Conservation (phyloP, 2,113 vertebrate genomes). For the Sinocyclocheilus anshuiensis region DNA sequence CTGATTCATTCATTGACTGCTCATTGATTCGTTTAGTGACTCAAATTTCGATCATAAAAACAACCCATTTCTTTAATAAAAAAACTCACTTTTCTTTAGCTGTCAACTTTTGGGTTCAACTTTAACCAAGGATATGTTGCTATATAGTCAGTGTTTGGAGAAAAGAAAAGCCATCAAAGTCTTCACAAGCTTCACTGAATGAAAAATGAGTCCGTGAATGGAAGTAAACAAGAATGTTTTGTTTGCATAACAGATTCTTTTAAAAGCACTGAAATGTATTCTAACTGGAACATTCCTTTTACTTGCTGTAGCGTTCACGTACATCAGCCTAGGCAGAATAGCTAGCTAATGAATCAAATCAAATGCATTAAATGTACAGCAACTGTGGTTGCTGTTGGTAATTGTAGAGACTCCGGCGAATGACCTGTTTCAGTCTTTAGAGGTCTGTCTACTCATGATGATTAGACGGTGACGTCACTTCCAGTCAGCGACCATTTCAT, state of each 20-base stretch:
- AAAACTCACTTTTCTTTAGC: too few relatives aligned
- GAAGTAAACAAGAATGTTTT: not conserved
- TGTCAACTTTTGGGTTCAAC: not conserved
- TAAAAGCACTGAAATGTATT: not conserved
- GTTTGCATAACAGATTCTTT: not conserved
- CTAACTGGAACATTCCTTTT: not conserved
- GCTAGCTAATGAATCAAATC: not conserved
- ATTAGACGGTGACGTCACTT: slow-evolving; percentile 15
- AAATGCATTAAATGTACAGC: not conserved
- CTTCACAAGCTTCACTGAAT: not conserved
- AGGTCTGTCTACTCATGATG: not conserved
- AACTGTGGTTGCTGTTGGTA: not conserved
- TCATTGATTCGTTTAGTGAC: too few relatives aligned
- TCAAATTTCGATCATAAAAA: not conserved
- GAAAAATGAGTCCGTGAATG: not conserved
- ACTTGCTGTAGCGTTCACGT: not conserved
- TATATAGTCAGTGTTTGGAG: not conserved
- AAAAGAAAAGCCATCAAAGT: not conserved
- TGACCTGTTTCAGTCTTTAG: not conserved
- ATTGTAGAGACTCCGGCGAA: not conserved
- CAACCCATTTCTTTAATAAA: not conserved
- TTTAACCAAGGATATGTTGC: not conserved
- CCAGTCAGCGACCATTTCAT: not conserved
- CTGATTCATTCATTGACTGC: too few relatives aligned
- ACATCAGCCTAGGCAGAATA: not conserved